These are phyloP conservation scores for Oscheius sp. DNA, from an alignment of 2,888 invertebrate genomes.

Conservation along the genomic window DNA sequence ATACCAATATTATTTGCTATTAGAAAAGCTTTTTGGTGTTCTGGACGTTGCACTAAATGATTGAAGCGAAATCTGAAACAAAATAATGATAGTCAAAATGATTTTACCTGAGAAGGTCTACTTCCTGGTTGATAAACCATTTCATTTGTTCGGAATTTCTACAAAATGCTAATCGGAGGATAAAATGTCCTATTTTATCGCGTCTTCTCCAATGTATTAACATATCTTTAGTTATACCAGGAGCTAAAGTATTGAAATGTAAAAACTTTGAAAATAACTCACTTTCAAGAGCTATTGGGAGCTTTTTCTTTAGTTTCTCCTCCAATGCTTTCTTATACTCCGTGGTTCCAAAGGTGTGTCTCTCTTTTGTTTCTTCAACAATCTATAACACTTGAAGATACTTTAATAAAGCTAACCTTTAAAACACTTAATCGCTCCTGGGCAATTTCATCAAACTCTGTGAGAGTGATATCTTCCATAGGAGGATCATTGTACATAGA, in stretches of 20 bases:
- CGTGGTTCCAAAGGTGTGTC: conserved; percentile 17
- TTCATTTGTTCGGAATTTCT: conserved; percentile 81
- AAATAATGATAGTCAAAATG: background rate
- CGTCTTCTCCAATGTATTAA: conserved; percentile 43
- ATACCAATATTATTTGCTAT: conserved; percentile 9
- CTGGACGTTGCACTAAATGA: background rate
- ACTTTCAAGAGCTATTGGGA: conserved; percentile 25
- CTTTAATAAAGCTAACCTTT: conserved; percentile 28
- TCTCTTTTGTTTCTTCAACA: conserved; percentile 49
- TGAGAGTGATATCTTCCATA: conserved; percentile 54
- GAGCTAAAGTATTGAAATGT: background rate
- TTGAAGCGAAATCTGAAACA: conserved; percentile 7
- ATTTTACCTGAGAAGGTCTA: conserved; percentile 82
- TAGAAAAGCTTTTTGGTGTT: background rate
- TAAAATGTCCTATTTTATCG: conserved; percentile 92
- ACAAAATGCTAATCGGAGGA: conserved; percentile 89
- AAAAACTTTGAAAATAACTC: background rate
- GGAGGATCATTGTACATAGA: conserved; percentile 56
- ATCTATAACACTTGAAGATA: conserved; percentile 22
- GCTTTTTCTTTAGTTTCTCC: background rate
- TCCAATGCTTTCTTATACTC: conserved; percentile 37
- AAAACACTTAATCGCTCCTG: conserved; percentile 56
- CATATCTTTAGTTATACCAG: conserved; percentile 15
- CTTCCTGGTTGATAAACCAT: conserved; percentile 89
- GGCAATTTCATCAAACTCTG: conserved; percentile 64